A percentile compares a stretch with the other conserved stretches of the same genome.
Evolutionary conservation across 2,113 vertebrate species (phyloP).

Genomic region (Syngnathus typhle): DNA sequence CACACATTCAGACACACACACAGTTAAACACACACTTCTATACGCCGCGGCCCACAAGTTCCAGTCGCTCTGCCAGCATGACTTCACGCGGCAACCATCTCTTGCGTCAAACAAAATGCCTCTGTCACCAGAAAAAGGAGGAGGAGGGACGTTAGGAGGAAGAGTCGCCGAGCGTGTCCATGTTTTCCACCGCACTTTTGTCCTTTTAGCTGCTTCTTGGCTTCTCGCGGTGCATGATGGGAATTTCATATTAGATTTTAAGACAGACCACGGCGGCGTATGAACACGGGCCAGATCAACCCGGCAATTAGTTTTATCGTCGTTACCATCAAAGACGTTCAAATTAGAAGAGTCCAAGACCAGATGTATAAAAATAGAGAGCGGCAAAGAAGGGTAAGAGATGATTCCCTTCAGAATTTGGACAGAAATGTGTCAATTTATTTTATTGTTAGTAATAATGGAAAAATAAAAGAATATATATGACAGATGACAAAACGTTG

Average conservation of each 20-base stretch:
- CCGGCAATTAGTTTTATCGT: conserved; percentile 27
- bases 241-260: conserved; percentile 17
- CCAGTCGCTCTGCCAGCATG: conserved; percentile 70
- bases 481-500: too few species aligned
- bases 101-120: conserved; percentile 75
- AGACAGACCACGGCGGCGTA: not conserved
- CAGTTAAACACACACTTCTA: conserved; percentile 26
- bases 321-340: conserved; percentile 12
- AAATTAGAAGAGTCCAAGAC: conserved; percentile 9
- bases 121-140: conserved; percentile 76
- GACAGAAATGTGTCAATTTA: not conserved
- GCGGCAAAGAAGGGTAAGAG: not conserved
- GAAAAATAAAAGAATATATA: not conserved
- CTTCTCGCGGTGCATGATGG: conserved; percentile 35
- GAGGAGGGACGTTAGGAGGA: conserved; percentile 32
- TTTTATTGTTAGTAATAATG: not conserved
- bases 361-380: not conserved
- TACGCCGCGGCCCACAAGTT: conserved; percentile 51
- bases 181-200: conserved; percentile 69
- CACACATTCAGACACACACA: conserved; percentile 34
- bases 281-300: conserved; percentile 13
- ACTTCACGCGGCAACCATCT: conserved; percentile 73
- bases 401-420: not conserved
- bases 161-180: conserved; percentile 44
- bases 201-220: conserved; percentile 70